Conservation (phyloP, 2,113 vertebrate genomes). For the Blennius ocellaris region DNA sequence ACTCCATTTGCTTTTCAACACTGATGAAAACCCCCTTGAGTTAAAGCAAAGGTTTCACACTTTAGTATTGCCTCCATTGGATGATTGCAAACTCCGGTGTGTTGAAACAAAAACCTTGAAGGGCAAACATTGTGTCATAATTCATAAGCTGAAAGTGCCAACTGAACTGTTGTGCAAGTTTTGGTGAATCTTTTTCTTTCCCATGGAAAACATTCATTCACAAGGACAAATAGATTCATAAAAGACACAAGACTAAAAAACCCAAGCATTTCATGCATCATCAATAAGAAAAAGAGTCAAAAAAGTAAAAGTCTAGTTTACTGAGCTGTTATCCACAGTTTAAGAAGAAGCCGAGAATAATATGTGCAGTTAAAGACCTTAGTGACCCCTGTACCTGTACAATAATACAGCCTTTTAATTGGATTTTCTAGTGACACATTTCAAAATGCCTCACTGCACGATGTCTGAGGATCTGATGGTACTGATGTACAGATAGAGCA, state of each 20-base stretch:
- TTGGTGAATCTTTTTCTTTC: slow-evolving; percentile 6
- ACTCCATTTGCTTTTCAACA: background rate
- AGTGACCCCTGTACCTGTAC: background rate
- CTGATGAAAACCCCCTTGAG: background rate
- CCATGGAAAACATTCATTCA: background rate
- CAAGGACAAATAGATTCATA: background rate
- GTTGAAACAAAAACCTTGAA: background rate
- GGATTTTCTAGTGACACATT: slow-evolving; percentile 8
- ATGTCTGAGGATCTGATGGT: slow-evolving; percentile 25
- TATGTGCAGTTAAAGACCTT: slow-evolving; percentile 13
- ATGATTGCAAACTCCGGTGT: background rate
- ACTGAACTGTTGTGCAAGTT: slow-evolving; percentile 7
- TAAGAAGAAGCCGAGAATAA: background rate
- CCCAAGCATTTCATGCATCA: slow-evolving; percentile 1
- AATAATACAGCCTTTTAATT: slow-evolving; percentile 8
- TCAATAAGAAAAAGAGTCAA: background rate
- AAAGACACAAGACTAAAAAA: background rate
- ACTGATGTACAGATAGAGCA: slow-evolving; percentile 41
- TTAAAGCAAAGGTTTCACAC: background rate
- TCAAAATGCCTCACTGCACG: slow-evolving; percentile 12
- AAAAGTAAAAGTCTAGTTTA: background rate
- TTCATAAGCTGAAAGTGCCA: background rate
- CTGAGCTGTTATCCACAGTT: background rate
- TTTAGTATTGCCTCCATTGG: background rate
- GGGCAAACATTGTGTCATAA: background rate